Evolutionary conservation across 2,113 vertebrate genomes (phyloP), one percentile per base, ranked within the genome.

Genomic region (Dicaeum eximium): DNA sequence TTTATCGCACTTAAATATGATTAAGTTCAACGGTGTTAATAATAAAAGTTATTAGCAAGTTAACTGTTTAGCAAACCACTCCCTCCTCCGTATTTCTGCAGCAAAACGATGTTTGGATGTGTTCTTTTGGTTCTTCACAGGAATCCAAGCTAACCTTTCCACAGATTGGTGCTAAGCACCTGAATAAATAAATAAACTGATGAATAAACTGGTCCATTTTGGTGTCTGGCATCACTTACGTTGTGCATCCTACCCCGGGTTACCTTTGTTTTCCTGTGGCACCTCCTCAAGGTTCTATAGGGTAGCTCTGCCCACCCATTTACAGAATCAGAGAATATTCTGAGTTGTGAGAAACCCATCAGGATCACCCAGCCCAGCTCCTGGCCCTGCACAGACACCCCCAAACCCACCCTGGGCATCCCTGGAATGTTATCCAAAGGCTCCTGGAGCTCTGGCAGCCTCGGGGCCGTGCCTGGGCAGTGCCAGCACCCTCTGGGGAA

Each of bases 301-400:
- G 19, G n/a, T 6, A 37, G 27, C 21, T 88, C 72, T 90, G 69
- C 22, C 56, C 57, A 44, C 28, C 27, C 13, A 2, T 51, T 77
- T 35, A 16, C 4, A 18, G 25, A 15, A 40, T 25, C 24, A 47
- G 1, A 6, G n/a, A 42, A 35, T 48, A 35, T 48, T 7, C 54
- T 33, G 25, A 11, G 31, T 8, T 28, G 35, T 40, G 33, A 61
- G 21, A 22, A 25, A 42, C 6, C 25, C 70, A 47, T 22, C 12
- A 4, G 35, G 30, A 61, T 37, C 54, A 54, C 7, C 2, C 0
- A 48, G 30, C 20, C 15, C 79, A 22, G 6, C n/a, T 2, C 6
- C 13, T 6, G 25, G 4, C 47, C 47, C 47, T 61, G 25, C n/a
- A 2, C 47, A 42, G 40, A 40, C 30, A 2, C 12, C 30, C 22